phyloP scores from a whole-genome alignment of 1,140 invertebrate species.

The Lepidurus arcticus region DNA sequence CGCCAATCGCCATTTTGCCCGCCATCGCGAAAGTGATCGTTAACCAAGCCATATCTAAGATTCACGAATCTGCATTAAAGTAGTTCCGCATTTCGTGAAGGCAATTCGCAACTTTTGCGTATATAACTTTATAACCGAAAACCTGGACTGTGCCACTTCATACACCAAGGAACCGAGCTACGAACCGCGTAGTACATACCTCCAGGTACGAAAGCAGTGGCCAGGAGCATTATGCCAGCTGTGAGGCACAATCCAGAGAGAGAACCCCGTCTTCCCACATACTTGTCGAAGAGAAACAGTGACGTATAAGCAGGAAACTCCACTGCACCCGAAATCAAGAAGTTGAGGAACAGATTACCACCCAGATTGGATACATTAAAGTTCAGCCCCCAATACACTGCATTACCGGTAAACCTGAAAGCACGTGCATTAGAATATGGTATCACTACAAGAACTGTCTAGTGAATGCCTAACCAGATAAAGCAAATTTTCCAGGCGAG shows the following conservation, averaged over 20 bases:
- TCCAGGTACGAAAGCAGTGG: conserved; percentile 27
- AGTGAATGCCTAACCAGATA: neutral
- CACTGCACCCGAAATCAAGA: neutral
- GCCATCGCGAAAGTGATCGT: conserved; percentile 40
- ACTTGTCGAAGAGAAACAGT: conserved; percentile 31
- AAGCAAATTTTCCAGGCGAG: neutral
- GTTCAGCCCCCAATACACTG: neutral
- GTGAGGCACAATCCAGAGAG: conserved; percentile 17
- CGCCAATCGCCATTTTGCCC: conserved; percentile 46
- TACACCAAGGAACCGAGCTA: too few species aligned
- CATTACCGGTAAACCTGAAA: neutral
- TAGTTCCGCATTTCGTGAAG: too few species aligned
- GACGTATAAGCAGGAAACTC: neutral
- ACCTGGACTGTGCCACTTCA: too few species aligned
- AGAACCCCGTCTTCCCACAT: conserved; percentile 30
- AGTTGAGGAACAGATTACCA: neutral
- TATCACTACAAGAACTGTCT: neutral
- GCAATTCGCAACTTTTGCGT: neutral
- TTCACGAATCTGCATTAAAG: neutral
- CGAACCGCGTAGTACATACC: conserved; percentile 8
- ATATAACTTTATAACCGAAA: neutral
- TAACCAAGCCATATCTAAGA: conserved; percentile 32
- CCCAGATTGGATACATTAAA: conserved; percentile 2
- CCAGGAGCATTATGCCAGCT: conserved; percentile 24
- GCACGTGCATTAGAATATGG: neutral